Evolutionary conservation across 1,140 invertebrate species (phyloP).

Genomic region (Drosophila ohnishii): DNA sequence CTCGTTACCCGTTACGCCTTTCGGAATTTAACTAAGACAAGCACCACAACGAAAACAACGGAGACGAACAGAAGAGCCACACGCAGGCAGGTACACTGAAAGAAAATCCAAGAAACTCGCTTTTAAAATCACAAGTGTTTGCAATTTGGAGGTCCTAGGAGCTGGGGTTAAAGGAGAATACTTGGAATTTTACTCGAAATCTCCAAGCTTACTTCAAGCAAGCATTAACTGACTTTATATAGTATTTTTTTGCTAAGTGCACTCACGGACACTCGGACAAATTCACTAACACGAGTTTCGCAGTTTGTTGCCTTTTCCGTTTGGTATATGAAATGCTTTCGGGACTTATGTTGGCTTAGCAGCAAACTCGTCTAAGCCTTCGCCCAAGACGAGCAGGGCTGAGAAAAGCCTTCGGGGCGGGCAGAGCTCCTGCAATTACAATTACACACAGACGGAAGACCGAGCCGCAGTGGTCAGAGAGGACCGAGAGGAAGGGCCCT

Average conservation of each 20-base stretch:
- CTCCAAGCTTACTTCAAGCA: not conserved
- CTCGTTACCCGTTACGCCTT: constrained; percentile 76
- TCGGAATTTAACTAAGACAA: constrained; percentile 80
- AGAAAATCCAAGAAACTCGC: not conserved
- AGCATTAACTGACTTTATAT: not conserved
- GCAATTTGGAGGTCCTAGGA: not conserved
- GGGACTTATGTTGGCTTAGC: constrained; percentile 79
- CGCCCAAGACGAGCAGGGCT: constrained; percentile 10
- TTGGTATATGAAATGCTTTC: constrained; percentile 75
- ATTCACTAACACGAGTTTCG: constrained; percentile 55
- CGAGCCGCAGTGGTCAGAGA: constrained; percentile 27
- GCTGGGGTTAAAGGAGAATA: not conserved
- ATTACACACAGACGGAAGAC: constrained; percentile 57
- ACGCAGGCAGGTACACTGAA: constrained; percentile 10
- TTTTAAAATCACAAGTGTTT: not conserved
- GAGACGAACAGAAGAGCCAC: constrained; percentile 49
- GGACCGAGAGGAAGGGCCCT: constrained; percentile 26
- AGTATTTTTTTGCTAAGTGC: not conserved
- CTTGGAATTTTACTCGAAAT: not conserved
- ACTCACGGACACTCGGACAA: constrained; percentile 30
- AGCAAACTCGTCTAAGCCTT: constrained; percentile 77
- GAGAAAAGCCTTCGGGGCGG: not conserved
- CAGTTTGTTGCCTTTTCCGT: constrained; percentile 75
- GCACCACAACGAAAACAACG: constrained; percentile 77
- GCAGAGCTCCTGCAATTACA: constrained; percentile 68